Percentiles rank a stretch among this genome's conserved stretches.
Conservation (phyloP, 2,113 vertebrate species). For the Silurus meridionalis region DNA sequence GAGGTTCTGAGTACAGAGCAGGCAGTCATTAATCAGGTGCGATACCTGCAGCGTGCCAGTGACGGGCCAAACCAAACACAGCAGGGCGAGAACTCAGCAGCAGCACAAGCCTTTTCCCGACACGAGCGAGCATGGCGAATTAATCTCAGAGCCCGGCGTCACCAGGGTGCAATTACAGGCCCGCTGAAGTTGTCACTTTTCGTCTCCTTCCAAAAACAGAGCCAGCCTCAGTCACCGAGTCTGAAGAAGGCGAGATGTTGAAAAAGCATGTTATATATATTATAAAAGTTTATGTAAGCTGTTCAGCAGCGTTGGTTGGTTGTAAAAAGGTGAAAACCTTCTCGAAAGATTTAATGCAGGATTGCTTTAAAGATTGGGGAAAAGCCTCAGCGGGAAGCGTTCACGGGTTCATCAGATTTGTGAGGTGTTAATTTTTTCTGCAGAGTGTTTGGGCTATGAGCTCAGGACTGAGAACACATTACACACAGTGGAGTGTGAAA, state of each 20-base stretch:
- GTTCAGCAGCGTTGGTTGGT: not conserved
- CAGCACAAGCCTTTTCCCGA: not conserved
- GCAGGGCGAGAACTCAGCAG: constrained; percentile 32
- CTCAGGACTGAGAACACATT: constrained; percentile 44
- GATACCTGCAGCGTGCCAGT: constrained; percentile 67
- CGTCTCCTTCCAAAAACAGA: constrained; percentile 53
- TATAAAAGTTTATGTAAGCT: not conserved
- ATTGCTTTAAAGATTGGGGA: not conserved
- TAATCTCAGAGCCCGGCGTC: constrained; percentile 51
- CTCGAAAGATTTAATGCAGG: too few relatives aligned
- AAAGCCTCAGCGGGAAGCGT: not conserved
- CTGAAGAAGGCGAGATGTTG: not conserved
- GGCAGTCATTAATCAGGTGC: constrained; percentile 75
- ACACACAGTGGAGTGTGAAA: constrained; percentile 11
- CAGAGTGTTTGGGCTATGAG: constrained; percentile 30
- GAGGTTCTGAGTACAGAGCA: constrained; percentile 68
- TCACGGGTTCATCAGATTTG: constrained; percentile 31
- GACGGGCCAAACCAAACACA: constrained; percentile 70
- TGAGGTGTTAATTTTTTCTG: constrained; percentile 36
- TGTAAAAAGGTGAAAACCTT: too few relatives aligned
- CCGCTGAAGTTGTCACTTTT: constrained; percentile 68
- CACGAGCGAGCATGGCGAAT: constrained; percentile 51
- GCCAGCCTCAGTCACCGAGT: constrained; percentile 41
- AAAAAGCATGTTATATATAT: not conserved
- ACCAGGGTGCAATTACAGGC: constrained; percentile 64